These are phyloP conservation scores for Spialia ferax DNA, from an alignment of 2,888 invertebrate genomes.

Conservation along the genomic window DNA sequence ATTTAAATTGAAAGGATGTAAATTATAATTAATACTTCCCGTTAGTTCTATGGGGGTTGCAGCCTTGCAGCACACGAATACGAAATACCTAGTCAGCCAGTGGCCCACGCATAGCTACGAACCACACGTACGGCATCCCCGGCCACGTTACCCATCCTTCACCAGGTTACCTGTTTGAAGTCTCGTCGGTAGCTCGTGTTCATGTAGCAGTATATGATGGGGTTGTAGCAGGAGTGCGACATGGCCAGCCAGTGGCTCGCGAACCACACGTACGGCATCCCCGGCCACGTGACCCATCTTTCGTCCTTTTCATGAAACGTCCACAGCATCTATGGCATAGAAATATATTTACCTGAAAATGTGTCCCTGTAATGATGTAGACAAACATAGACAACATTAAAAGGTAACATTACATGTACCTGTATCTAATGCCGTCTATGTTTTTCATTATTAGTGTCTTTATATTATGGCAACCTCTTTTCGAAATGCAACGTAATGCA, in stretches of 20 bases:
- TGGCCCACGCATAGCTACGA: constrained; percentile 92
- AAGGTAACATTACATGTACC: too few relatives aligned
- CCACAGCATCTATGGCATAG: constrained; percentile 83
- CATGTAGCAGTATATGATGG: constrained; percentile 95
- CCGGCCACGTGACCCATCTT: constrained; percentile 87
- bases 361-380: too few relatives aligned
- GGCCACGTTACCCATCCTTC: constrained; percentile 87
- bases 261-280: constrained; percentile 92
- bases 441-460: too few relatives aligned
- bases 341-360: neutral
- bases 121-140: constrained; percentile 91
- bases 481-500: too few relatives aligned
- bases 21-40: too few relatives aligned
- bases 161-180: constrained; percentile 85
- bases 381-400: too few relatives aligned
- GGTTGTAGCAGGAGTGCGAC: constrained; percentile 96
- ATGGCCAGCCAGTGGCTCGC: constrained; percentile 94
- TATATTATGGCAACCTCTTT: too few relatives aligned
- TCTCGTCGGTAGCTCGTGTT: constrained; percentile 92
- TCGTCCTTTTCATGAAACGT: constrained; percentile 82
- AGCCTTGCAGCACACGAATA: constrained; percentile 96
- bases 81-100: constrained; percentile 96
- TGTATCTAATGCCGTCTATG: too few relatives aligned
- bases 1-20: too few relatives aligned
- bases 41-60: too few relatives aligned